Percentiles rank a stretch among this genome's conserved stretches.
Evolutionary conservation across 2,113 vertebrate genomes (phyloP).

Genomic region (Nothobranchius kuhntae): DNA sequence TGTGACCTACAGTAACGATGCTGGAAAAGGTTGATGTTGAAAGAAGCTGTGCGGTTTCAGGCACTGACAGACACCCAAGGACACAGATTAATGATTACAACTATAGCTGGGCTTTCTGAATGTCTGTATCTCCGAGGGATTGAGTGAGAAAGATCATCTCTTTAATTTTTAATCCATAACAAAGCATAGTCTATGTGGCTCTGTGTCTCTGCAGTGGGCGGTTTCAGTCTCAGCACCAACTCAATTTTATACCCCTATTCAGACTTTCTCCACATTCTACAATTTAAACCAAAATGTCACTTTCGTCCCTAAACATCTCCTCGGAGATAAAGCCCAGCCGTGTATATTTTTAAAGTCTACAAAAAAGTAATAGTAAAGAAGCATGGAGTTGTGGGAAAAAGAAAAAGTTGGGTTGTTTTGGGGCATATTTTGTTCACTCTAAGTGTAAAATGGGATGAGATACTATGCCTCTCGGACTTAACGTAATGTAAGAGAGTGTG

Average conservation of each 20-base stretch:
- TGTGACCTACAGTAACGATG: not conserved
- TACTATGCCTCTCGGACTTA: slow-evolving; percentile 80
- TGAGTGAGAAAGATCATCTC: not conserved
- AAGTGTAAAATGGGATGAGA: slow-evolving; percentile 83
- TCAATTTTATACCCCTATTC: slow-evolving; percentile 38
- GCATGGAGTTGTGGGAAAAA: slow-evolving; percentile 8
- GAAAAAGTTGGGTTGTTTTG: slow-evolving; percentile 80
- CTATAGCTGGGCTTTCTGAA: slow-evolving; percentile 46
- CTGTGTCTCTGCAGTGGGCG: slow-evolving; percentile 37
- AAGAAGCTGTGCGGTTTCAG: slow-evolving; percentile 78
- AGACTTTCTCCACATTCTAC: slow-evolving; percentile 35
- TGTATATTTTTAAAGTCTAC: slow-evolving; percentile 77
- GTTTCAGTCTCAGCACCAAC: slow-evolving; percentile 38
- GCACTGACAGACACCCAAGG: slow-evolving; percentile 80
- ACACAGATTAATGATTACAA: slow-evolving; percentile 83
- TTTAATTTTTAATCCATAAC: slow-evolving; percentile 52
- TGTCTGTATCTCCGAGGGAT: not conserved
- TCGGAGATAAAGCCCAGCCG: slow-evolving; percentile 41
- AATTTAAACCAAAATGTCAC: slow-evolving; percentile 28
- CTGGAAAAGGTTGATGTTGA: not conserved
- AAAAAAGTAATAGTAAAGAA: slow-evolving; percentile 45
- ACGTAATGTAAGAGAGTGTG: slow-evolving; percentile 83
- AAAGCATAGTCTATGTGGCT: slow-evolving; percentile 28
- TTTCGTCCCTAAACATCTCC: slow-evolving; percentile 41
- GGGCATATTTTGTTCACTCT: slow-evolving; percentile 71